These are phyloP conservation scores for Nipponia nippon DNA, from an alignment of 2,113 vertebrate genomes.

Conservation along the genomic window DNA sequence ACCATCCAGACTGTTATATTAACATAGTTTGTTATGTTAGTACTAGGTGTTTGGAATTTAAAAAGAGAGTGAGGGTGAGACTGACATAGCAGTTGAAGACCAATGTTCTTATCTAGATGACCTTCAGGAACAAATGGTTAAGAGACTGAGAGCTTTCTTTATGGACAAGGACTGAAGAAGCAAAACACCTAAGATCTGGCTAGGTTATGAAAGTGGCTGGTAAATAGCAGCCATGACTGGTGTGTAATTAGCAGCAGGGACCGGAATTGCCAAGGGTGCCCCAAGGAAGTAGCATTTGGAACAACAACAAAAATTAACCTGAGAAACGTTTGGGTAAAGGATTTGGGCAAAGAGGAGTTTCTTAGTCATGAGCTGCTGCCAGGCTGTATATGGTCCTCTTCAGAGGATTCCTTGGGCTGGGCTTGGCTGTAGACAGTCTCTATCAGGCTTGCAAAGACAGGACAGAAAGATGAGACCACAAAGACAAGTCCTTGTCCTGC, in stretches of 20 bases:
- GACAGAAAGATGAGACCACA: neutral
- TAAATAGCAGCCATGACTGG: neutral
- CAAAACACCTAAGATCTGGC: neutral
- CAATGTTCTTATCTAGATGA: neutral
- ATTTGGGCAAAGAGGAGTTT: neutral
- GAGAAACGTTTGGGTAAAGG: neutral
- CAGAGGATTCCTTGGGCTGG: neutral
- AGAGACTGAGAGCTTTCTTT: neutral
- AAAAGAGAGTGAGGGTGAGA: neutral
- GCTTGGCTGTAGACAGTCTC: neutral
- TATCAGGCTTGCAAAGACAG: neutral
- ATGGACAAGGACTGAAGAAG: neutral
- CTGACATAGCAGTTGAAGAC: neutral
- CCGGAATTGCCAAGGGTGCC: neutral
- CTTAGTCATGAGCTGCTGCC: neutral
- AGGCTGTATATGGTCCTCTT: neutral
- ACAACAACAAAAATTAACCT: neutral
- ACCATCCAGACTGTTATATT: neutral
- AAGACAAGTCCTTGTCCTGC: neutral
- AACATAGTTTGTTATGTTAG: neutral
- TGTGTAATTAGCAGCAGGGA: neutral
- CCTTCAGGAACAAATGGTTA: neutral
- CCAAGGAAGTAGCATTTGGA: neutral
- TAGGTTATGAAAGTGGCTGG: neutral
- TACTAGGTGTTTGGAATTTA: neutral